phyloP scores from a whole-genome alignment of 1,140 invertebrate genomes.

The Drosophila kurseongensis region DNA sequence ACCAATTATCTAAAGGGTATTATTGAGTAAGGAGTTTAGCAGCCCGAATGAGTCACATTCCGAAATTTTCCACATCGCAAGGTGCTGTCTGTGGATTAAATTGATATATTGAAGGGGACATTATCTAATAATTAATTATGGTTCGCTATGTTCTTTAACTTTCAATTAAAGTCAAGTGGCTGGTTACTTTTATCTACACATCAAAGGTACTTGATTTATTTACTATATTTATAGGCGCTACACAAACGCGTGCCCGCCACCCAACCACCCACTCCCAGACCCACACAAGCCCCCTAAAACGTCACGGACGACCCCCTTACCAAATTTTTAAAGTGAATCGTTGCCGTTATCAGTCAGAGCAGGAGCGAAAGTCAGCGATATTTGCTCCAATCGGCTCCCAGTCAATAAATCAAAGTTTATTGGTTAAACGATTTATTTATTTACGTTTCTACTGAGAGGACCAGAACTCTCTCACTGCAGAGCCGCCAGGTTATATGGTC shows the following conservation, averaged over 20 bases:
- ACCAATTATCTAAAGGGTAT: slow-evolving; percentile 81
- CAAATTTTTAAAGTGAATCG: slow-evolving; percentile 15
- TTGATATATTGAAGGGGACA: slow-evolving; percentile 42
- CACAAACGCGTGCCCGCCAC: slow-evolving; percentile 18
- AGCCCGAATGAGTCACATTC: slow-evolving; percentile 68
- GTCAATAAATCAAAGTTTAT: slow-evolving; percentile 73
- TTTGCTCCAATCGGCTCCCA: slow-evolving; percentile 26
- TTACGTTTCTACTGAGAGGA: slow-evolving; percentile 37
- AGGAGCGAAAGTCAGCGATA: slow-evolving; percentile 12
- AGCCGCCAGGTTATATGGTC: slow-evolving; percentile 23
- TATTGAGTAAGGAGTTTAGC: slow-evolving; percentile 60
- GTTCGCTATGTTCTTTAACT: slow-evolving; percentile 44
- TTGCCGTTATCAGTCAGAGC: slow-evolving; percentile 50
- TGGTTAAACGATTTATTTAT: slow-evolving; percentile 55
- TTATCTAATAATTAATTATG: slow-evolving; percentile 60
- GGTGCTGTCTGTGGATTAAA: slow-evolving; percentile 37
- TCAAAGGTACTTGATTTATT: slow-evolving; percentile 19
- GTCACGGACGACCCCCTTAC: slow-evolving; percentile 23
- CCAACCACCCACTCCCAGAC: slow-evolving; percentile 25
- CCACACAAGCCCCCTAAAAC: slow-evolving; percentile 26
- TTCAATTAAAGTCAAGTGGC: slow-evolving; percentile 71
- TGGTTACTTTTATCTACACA: slow-evolving; percentile 62
- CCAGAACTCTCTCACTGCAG: slow-evolving; percentile 12
- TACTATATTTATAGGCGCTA: slow-evolving; percentile 20
- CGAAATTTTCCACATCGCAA: slow-evolving; percentile 40